Conservation (phyloP, 2,797 vertebrate species). For the Cyclura pinguis region DNA sequence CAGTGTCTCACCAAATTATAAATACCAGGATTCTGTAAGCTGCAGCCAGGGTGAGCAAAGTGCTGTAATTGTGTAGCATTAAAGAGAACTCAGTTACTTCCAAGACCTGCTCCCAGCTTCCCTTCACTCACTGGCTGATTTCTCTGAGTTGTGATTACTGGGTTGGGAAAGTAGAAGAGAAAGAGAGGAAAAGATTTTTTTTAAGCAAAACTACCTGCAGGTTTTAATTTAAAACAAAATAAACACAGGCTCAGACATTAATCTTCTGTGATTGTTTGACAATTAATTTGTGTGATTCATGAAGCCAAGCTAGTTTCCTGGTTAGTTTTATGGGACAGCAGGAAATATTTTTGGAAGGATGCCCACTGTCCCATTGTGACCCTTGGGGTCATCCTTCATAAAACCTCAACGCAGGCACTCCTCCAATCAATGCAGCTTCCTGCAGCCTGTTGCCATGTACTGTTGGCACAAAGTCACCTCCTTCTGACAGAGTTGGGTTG, state of each 20-base stretch:
- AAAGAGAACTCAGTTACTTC: too few relatives aligned
- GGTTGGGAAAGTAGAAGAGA: not conserved
- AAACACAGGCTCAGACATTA: slow-evolving; percentile 9
- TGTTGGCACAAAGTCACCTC: not conserved
- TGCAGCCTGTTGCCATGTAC: not conserved
- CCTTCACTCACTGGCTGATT: not conserved
- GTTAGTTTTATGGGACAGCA: not conserved
- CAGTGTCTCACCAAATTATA: too few relatives aligned
- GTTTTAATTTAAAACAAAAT: not conserved
- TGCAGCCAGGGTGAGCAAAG: too few relatives aligned
- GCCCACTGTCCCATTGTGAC: not conserved
- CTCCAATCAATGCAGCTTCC: not conserved
- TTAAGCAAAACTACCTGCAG: not conserved
- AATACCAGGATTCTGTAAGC: too few relatives aligned
- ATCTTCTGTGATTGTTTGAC: slow-evolving; percentile 14
- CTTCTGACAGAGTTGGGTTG: not conserved
- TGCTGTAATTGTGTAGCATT: too few relatives aligned
- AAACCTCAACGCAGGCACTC: not conserved
- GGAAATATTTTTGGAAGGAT: slow-evolving; percentile 26
- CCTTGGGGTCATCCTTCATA: not conserved
- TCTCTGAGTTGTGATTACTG: not conserved
- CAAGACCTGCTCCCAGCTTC: not conserved
- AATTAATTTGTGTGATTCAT: slow-evolving; percentile 30
- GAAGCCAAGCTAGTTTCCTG: not conserved
- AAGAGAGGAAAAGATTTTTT: not conserved